phyloP scores from a whole-genome alignment of 2,888 invertebrate genomes.

The Cheilosia grossa region DNA sequence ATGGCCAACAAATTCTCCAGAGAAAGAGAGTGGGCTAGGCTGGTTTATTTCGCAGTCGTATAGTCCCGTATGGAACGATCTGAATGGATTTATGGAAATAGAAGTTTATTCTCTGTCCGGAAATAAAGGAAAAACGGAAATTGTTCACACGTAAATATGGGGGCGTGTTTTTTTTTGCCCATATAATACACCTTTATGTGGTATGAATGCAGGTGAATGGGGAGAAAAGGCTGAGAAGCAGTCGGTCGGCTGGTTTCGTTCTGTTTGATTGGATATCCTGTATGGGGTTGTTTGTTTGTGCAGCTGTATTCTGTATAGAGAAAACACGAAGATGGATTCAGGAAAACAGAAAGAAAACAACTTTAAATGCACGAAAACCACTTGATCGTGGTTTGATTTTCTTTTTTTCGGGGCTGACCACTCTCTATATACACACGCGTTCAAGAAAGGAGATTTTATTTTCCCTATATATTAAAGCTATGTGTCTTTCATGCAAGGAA shows the following conservation, averaged over 20 bases:
- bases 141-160: constrained; percentile 68
- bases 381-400: too few species aligned
- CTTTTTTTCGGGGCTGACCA: too few species aligned
- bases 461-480: not conserved
- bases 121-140: constrained; percentile 48
- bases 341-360: too few species aligned
- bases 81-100: constrained; percentile 62
- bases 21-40: not conserved
- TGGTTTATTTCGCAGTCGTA: constrained; percentile 24
- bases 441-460: not conserved
- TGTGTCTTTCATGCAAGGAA: not conserved
- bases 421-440: too few species aligned
- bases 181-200: not conserved
- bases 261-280: constrained; percentile 27
- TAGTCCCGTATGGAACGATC: constrained; percentile 55
- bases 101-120: constrained; percentile 42
- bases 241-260: constrained; percentile 5
- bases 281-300: not conserved
- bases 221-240: too few species aligned
- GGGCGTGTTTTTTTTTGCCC: constrained; percentile 12
- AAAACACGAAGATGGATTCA: not conserved
- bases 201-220: not conserved
- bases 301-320: not conserved
- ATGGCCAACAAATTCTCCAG: constrained; percentile 26
- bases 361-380: too few species aligned